These are phyloP conservation scores for Eupithecia centaureata DNA, from an alignment of 2,888 invertebrate genomes.

Conservation along the genomic window DNA sequence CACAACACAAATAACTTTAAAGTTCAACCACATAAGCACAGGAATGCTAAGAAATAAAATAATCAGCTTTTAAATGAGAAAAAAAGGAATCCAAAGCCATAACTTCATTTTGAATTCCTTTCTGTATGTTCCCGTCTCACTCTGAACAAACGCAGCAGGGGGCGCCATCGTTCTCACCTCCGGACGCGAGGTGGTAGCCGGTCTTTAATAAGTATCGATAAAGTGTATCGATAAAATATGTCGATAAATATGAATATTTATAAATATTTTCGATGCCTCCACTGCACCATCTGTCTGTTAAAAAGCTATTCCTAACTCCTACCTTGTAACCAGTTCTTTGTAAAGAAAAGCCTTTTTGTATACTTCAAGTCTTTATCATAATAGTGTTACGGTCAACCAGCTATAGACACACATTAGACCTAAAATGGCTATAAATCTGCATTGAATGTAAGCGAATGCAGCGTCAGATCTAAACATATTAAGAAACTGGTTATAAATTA, in stretches of 20 bases:
- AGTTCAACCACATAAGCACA: conserved; percentile 57
- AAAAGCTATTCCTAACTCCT: conserved; percentile 4
- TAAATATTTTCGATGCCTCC: conserved; percentile 79
- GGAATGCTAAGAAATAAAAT: conserved; percentile 71
- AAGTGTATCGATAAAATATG: conserved; percentile 82
- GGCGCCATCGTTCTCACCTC: conserved; percentile 84
- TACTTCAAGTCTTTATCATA: conserved; percentile 50
- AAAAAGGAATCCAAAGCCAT: conserved; percentile 75
- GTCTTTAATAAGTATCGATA: conserved; percentile 83
- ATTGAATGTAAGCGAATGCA: conserved; percentile 59
- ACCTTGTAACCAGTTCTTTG: neutral
- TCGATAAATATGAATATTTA: conserved; percentile 82
- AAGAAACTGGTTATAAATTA: conserved; percentile 69
- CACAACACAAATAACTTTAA: conserved; percentile 44
- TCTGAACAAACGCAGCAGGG: conserved; percentile 79
- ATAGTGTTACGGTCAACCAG: conserved; percentile 56
- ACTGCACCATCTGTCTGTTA: conserved; percentile 35
- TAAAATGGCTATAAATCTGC: conserved; percentile 65
- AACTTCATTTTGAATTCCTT: conserved; percentile 82
- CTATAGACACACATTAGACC: conserved; percentile 60
- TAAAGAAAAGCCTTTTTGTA: neutral
- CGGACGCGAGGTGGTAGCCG: conserved; percentile 82
- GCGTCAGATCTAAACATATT: conserved; percentile 59
- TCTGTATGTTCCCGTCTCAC: conserved; percentile 77
- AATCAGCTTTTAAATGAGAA: conserved; percentile 66